Evolutionary conservation across 2,888 invertebrate species (phyloP).

Genomic region (Acleris cristana): DNA sequence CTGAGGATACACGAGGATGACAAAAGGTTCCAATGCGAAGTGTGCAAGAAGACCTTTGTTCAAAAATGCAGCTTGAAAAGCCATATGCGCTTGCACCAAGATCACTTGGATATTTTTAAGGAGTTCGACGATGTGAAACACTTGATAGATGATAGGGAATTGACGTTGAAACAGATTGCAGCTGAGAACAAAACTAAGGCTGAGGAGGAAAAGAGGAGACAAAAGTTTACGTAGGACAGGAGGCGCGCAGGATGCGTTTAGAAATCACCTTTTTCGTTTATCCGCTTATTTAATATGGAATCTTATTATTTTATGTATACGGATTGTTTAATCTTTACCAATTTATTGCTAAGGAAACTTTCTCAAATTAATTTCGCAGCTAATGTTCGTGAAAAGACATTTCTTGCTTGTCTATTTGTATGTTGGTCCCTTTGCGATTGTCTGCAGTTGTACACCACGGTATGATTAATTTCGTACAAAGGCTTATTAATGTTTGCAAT

Average conservation of each 20-base stretch:
- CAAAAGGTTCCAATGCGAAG: constrained; percentile 69
- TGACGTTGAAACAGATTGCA: constrained; percentile 75
- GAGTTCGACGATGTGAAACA: constrained; percentile 80
- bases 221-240: constrained; percentile 47
- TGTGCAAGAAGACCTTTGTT: constrained; percentile 73
- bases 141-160: constrained; percentile 72
- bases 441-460: no score
- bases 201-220: constrained; percentile 55
- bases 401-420: no score
- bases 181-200: constrained; percentile 69
- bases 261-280: no score
- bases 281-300: no score
- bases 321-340: no score
- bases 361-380: no score
- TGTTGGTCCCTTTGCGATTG: no score
- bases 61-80: constrained; percentile 75
- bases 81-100: constrained; percentile 72
- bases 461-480: background rate
- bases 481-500: background rate
- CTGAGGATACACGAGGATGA: constrained; percentile 69
- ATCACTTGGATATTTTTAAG: constrained; percentile 77
- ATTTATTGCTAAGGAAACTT: no score
- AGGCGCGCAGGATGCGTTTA: no score
- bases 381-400: no score
- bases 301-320: no score